Base-by-base conservation (phyloP, 2,797 vertebrate species). In the Argya squamiceps region DNA sequence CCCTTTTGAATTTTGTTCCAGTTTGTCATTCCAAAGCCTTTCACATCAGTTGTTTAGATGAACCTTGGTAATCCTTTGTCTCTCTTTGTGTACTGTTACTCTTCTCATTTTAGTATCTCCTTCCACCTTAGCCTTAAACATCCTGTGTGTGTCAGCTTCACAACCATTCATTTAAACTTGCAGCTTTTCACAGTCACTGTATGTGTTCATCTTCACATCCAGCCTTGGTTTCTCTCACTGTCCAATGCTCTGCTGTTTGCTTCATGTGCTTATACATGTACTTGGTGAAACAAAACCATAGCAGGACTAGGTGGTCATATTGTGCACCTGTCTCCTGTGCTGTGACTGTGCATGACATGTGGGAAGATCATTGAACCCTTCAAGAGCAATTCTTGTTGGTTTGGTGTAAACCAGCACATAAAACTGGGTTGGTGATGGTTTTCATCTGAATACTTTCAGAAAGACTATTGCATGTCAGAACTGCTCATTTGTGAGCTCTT, bases 291-390 rank as follows among this genome's bases (percentile, higher is more conserved):
- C 27, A 27, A 36, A 49, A 9, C 50, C 34, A 21, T 22, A 29
- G 16, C 63, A 60, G 49, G 41, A 13, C 22, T 17, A 11, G 56
- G 5, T 56, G 44, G 11, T 37, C 0, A 0, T 15, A 4, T 5
- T 53, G 36, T 62, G 52, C 32, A 7, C 37, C 3, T 39, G 20
- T 34, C 49, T 75, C n/a, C 64, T 65, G 11, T 15, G 12, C 32
- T 80, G 36, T 41, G n/a, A 20, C 4, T 18, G 19, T 47, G 44
- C n/a, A 27, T 47, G 76, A 15, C 10, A 1, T 1, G 9, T 10
- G 13, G 52, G 49, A 24, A 70, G 9, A 2, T 47, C 60, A 53
- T 77, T n/a, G 44, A 74, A 56, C 36, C 21, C 50, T 77, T 74
- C 68, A 46, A 17, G 19, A 15, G 26, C 15, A 49, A 2, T 53